Evolutionary conservation across 2,888 invertebrate species (phyloP).

Genomic region (Mystacides longicornis): DNA sequence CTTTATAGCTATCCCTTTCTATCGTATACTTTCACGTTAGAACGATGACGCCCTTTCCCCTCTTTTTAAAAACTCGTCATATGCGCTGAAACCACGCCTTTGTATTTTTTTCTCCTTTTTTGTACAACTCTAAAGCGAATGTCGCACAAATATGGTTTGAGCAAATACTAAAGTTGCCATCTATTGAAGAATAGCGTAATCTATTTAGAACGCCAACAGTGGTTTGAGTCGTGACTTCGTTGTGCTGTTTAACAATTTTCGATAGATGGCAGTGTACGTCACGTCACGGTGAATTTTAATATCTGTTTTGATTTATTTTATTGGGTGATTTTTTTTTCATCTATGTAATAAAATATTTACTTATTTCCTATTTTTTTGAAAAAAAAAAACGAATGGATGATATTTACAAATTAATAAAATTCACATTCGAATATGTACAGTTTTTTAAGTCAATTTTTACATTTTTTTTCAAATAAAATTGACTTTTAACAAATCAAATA

Average conservation of each 20-base stretch:
- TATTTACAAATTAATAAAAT: too few species aligned
- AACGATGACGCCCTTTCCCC: conserved; percentile 24
- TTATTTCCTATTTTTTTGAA: too few species aligned
- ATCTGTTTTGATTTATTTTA: too few species aligned
- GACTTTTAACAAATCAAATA: too few species aligned
- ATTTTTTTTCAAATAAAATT: too few species aligned
- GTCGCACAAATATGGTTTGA: conserved; percentile 10
- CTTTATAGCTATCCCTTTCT: conserved; percentile 16
- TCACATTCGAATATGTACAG: too few species aligned
- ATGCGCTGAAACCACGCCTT: conserved; percentile 24
- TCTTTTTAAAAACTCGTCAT: conserved; percentile 22
- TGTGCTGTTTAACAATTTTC: neutral
- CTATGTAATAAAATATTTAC: too few species aligned
- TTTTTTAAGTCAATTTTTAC: too few species aligned
- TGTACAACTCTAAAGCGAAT: neutral
- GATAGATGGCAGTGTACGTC: neutral
- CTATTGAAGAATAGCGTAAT: conserved; percentile 9
- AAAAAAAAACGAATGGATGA: too few species aligned
- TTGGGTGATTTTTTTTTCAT: too few species aligned
- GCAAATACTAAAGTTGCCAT: neutral
- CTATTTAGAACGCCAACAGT: neutral
- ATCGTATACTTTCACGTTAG: conserved; percentile 10
- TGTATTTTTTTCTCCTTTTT: conserved; percentile 24
- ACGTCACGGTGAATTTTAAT: too few species aligned
- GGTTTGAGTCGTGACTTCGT: neutral